Base-by-base conservation (phyloP, 1,140 invertebrate genomes). In the Rhyzopertha dominica region DNA sequence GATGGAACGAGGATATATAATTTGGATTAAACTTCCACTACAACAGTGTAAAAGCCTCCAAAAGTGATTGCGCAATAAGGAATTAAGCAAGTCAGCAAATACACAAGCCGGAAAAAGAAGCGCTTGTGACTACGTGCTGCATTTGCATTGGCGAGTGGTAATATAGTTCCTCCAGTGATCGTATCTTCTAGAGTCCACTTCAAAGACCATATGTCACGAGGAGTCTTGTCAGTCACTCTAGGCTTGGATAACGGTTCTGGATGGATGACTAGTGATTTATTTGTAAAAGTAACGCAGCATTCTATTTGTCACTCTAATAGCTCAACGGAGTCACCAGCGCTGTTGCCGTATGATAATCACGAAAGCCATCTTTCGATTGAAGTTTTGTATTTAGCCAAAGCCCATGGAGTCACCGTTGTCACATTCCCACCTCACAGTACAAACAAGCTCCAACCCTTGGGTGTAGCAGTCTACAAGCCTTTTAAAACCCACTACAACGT, bases 311-410 rank as follows among this genome's bases (percentile, higher is more conserved):
- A 67, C 58, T 53, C 55, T n/a, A 51, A 47, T 24, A 44, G 53
- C 34, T 59, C 67, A 4, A 47, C 39, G 50, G 61, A 70, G 13
- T 56, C 61, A 51, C 65, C 65, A 48, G 45, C 58, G 3, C 38
- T 71, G 8, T 30, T 74, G n/a, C 51, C 72, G 5, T 56, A 65
- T 26, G 68, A 73, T 53, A 72, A 71, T 41, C 65, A 73, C 44
- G 61, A 63, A 32, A 58, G 53, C 10, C 61, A 66, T 44, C 37
- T 66, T 7, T 40, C 38, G 10, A 24, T 67, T 3, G 51, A 55
- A 47, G 61, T 44, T n/a, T 30, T 66, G 0, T 40, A 65, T 43
- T 39, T 53, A 5, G 58, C 56, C 0, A 62, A 62, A 58, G 28
- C 53, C 25, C 34, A 57, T 20, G 59, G 54, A 7, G 54, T 67